Evolutionary conservation across 2,888 invertebrate species (phyloP).

Genomic region (Cheiracanthium punctorium): DNA sequence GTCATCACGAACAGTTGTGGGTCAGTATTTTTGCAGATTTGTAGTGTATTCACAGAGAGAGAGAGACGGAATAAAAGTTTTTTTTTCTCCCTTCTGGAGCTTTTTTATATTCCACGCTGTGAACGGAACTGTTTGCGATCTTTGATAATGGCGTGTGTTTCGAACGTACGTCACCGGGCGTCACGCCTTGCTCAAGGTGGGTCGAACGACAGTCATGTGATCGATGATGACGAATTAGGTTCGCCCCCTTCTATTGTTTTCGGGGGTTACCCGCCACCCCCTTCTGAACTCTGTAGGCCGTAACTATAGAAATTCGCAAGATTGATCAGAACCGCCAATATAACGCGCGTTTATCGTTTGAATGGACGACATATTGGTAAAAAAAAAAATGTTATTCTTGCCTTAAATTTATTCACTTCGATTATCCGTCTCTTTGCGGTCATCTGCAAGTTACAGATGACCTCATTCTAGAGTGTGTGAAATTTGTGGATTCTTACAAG

Average conservation of each 20-base stretch:
- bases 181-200: slow-evolving; percentile 67
- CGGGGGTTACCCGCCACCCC: neutral
- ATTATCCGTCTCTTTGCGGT: slow-evolving; percentile 58
- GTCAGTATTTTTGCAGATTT: slow-evolving; percentile 59
- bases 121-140: slow-evolving; percentile 63
- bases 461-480: slow-evolving; percentile 54
- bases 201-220: slow-evolving; percentile 62
- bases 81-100: neutral
- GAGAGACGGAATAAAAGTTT: neutral
- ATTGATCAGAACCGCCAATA: slow-evolving; percentile 60
- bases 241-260: slow-evolving; percentile 49
- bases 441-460: slow-evolving; percentile 37
- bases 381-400: slow-evolving; percentile 29
- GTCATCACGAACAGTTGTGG: slow-evolving; percentile 59
- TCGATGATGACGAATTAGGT: slow-evolving; percentile 68
- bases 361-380: slow-evolving; percentile 4
- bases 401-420: slow-evolving; percentile 55
- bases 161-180: slow-evolving; percentile 57
- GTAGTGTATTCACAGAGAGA: neutral
- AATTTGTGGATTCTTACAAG: slow-evolving; percentile 31
- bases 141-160: slow-evolving; percentile 63
- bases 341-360: slow-evolving; percentile 49
- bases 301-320: slow-evolving; percentile 55
- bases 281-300: slow-evolving; percentile 23
- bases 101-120: neutral